A percentile compares a stretch with the other conserved stretches of the same genome.
These are phyloP conservation scores for Cheilosia urbana DNA, from an alignment of 2,888 invertebrate species.

Conservation along the genomic window DNA sequence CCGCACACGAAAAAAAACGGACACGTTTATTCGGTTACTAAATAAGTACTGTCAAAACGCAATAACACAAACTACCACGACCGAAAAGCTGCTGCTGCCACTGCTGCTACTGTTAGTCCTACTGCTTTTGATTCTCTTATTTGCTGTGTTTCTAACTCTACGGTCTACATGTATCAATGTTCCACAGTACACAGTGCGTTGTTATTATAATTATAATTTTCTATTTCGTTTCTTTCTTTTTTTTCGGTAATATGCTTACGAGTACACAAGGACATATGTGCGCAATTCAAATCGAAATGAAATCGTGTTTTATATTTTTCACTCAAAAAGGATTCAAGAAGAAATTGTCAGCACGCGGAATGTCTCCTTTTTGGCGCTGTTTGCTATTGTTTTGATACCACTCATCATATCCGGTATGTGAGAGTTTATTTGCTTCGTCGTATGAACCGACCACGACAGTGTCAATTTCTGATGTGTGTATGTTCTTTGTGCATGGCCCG, in stretches of 20 bases:
- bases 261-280: constrained; percentile 27
- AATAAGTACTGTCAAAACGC: constrained; percentile 75
- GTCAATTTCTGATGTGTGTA: constrained; percentile 41
- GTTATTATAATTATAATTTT: constrained; percentile 57
- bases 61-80: constrained; percentile 70
- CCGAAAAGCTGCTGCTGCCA: constrained; percentile 69
- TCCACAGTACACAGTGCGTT: constrained; percentile 66
- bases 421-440: constrained; percentile 14
- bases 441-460: constrained; percentile 18
- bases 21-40: constrained; percentile 74
- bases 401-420: constrained; percentile 42
- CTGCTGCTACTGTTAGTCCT: constrained; percentile 54
- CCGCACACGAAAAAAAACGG: constrained; percentile 36
- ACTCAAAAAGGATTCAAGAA: constrained; percentile 27
- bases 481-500: not conserved
- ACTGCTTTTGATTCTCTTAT: constrained; percentile 71
- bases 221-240: constrained; percentile 7
- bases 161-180: constrained; percentile 50
- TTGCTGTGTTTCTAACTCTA: constrained; percentile 60
- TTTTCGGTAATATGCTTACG: constrained; percentile 59
- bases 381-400: constrained; percentile 41
- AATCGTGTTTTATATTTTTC: not conserved
- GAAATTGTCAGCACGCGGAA: not conserved
- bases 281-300: not conserved
- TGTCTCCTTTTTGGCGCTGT: constrained; percentile 26